These are phyloP conservation scores for Drosophila emarginata DNA, from an alignment of 2,888 invertebrate species.

Conservation along the genomic window DNA sequence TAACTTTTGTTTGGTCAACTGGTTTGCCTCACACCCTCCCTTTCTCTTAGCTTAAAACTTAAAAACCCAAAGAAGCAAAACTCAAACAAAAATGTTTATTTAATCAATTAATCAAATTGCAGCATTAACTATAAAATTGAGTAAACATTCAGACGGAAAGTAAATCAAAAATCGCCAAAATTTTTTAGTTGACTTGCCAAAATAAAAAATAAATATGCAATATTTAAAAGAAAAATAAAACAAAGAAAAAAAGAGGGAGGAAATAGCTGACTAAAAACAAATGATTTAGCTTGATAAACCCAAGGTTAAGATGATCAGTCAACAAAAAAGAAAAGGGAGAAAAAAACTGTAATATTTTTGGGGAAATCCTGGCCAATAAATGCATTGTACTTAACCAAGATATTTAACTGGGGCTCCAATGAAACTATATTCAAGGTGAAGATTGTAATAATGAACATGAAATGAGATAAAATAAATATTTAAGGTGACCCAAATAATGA, in stretches of 20 bases:
- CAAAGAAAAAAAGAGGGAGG: background rate
- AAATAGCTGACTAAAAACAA: background rate
- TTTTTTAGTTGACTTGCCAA: slow-evolving; percentile 12
- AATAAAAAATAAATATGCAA: background rate
- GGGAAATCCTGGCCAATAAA: slow-evolving; percentile 54
- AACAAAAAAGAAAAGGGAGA: background rate
- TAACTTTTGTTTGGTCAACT: background rate
- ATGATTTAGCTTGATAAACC: slow-evolving; percentile 18
- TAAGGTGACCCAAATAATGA: background rate
- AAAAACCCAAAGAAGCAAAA: background rate
- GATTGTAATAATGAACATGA: slow-evolving; percentile 1
- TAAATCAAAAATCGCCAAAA: slow-evolving; percentile 27
- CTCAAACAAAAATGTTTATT: background rate
- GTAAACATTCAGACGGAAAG: background rate
- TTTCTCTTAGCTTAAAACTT: no score
- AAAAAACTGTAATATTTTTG: slow-evolving; percentile 5
- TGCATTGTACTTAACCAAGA: slow-evolving; percentile 25
- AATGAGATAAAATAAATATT: background rate
- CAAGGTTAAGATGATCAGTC: slow-evolving; percentile 44
- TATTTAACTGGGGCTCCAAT: slow-evolving; percentile 35
- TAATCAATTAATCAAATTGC: slow-evolving; percentile 65
- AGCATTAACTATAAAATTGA: slow-evolving; percentile 15
- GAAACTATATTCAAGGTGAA: slow-evolving; percentile 2
- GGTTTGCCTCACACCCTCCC: background rate
- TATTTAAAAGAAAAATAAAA: background rate